A percentile compares a stretch with the other conserved stretches of the same genome.
phyloP scores from a whole-genome alignment of 2,888 invertebrate genomes.

The Teinopalpus imperialis region DNA sequence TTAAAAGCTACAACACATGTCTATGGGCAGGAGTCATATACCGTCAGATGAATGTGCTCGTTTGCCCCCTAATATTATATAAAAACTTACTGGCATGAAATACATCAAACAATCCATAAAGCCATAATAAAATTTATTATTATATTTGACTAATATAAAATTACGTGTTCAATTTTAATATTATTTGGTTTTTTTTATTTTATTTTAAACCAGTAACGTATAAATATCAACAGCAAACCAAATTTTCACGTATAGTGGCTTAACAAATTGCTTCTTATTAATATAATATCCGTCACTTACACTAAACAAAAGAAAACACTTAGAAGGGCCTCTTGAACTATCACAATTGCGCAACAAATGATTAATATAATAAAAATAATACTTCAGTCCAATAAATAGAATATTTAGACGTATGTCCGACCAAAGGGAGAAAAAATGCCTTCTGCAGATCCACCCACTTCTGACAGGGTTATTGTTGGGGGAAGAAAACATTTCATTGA shows the following conservation, averaged over 20 bases:
- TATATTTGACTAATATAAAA: too few relatives aligned
- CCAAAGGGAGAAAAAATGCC: constrained; percentile 56
- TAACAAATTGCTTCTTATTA: constrained; percentile 24
- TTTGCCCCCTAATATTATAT: too few relatives aligned
- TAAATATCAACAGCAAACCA: not conserved
- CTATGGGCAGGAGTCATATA: too few relatives aligned
- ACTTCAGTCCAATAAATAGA: constrained; percentile 21
- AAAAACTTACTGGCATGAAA: too few relatives aligned
- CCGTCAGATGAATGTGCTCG: too few relatives aligned
- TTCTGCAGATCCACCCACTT: constrained; percentile 61
- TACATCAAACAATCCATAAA: too few relatives aligned
- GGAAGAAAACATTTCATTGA: constrained; percentile 45
- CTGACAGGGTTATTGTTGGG: constrained; percentile 60
- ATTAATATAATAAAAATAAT: constrained; percentile 22
- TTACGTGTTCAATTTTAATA: too few relatives aligned
- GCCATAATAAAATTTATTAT: too few relatives aligned
- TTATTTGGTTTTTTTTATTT: too few relatives aligned
- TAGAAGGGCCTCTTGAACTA: constrained; percentile 20
- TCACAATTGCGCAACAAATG: constrained; percentile 16
- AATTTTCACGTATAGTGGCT: not conserved
- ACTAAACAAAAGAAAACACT: constrained; percentile 26
- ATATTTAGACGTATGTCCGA: constrained; percentile 46
- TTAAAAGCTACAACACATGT: too few relatives aligned
- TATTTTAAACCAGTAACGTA: too few relatives aligned
- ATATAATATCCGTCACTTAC: constrained; percentile 24